These are phyloP conservation scores for Melanotaenia nigrans DNA, from an alignment of 2,797 vertebrate genomes.

Conservation along the genomic window DNA sequence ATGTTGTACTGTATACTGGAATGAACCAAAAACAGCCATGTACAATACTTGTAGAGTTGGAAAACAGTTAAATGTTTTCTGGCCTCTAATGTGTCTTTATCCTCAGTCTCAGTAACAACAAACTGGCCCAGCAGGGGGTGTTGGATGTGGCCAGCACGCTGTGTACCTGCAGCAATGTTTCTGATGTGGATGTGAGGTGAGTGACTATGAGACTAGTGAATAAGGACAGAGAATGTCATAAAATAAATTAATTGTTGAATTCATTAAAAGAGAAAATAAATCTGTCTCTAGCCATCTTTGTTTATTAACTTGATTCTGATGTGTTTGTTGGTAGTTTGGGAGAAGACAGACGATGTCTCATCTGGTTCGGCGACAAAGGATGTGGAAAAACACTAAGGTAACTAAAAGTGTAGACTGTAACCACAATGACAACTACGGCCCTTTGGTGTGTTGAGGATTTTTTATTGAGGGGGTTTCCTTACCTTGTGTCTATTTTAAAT, in stretches of 20 bases:
- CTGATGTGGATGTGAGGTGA: slow-evolving; percentile 83
- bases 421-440: no score
- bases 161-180: slow-evolving; percentile 59
- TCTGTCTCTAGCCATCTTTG: neutral
- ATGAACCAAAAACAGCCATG: neutral
- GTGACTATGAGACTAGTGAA: neutral
- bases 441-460: neutral
- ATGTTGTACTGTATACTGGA: neutral
- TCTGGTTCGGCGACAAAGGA: slow-evolving; percentile 75
- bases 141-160: slow-evolving; percentile 79
- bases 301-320: slow-evolving; percentile 2
- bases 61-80: neutral
- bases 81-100: slow-evolving; percentile 33
- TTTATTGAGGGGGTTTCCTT: neutral
- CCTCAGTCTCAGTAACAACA: slow-evolving; percentile 85
- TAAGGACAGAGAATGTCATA: neutral
- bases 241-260: neutral
- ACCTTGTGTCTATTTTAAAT: neutral
- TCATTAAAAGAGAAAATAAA: neutral
- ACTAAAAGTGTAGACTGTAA: neutral
- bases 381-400: slow-evolving; percentile 84
- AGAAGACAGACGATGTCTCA: slow-evolving; percentile 74
- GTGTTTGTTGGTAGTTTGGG: slow-evolving; percentile 78
- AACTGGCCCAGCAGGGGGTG: slow-evolving; percentile 81
- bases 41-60: no score